These are phyloP conservation scores for Lutraria lutraria DNA, from an alignment of 2,888 invertebrate genomes.

Conservation along the genomic window DNA sequence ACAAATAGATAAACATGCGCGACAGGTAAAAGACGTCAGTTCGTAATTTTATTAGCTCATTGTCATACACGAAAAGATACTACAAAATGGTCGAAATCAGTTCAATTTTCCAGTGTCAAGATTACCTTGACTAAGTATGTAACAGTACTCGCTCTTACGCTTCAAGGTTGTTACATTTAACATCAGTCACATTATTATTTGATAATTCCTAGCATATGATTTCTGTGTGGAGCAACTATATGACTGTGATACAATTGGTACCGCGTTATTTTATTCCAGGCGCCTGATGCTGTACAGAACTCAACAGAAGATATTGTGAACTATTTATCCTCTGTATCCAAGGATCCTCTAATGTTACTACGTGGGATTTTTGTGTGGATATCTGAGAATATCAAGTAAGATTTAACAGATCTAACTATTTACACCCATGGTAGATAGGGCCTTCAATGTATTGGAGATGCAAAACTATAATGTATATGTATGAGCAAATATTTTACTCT, in stretches of 20 bases:
- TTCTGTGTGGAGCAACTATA: not conserved
- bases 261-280: slow-evolving; percentile 48
- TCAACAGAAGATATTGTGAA: slow-evolving; percentile 60
- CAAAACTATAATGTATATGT: no score
- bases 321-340: slow-evolving; percentile 60
- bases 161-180: not conserved
- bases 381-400: slow-evolving; percentile 70
- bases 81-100: not conserved
- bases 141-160: not conserved
- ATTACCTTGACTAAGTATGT: not conserved
- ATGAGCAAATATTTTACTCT: not conserved
- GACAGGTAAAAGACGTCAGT: slow-evolving; percentile 38
- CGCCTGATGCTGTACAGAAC: slow-evolving; percentile 56
- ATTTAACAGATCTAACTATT: not conserved
- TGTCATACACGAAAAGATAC: no score
- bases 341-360: slow-evolving; percentile 57
- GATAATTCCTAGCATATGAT: not conserved
- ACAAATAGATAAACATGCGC: slow-evolving; percentile 38
- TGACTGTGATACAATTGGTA: not conserved
- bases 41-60: no score
- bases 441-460: not conserved
- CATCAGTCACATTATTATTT: not conserved
- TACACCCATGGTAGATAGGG: not conserved
- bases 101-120: not conserved
- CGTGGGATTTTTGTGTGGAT: slow-evolving; percentile 71